Conservation (phyloP, 2,888 invertebrate species). For the Sesia apiformis region DNA sequence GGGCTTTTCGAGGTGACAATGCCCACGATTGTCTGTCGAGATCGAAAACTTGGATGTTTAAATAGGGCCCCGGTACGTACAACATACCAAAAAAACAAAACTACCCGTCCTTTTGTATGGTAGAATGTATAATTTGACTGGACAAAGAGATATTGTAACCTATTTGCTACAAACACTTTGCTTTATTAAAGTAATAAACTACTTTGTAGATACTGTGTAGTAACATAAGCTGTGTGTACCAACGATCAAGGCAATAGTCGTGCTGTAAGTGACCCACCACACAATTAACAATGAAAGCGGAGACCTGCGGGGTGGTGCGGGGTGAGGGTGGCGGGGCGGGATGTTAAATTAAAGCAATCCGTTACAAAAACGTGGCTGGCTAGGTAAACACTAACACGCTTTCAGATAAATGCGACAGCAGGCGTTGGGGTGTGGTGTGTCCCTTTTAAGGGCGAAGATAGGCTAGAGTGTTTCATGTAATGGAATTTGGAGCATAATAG, state of each 20-base stretch:
- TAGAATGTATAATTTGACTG: too few species aligned
- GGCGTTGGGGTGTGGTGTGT: background rate
- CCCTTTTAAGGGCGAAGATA: background rate
- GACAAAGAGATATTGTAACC: too few species aligned
- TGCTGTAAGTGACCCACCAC: slow-evolving; percentile 25
- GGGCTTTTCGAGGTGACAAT: too few species aligned
- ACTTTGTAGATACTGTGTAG: background rate
- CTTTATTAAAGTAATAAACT: background rate
- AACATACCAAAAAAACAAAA: too few species aligned
- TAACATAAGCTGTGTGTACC: background rate
- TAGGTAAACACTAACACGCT: slow-evolving; percentile 20
- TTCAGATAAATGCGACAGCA: slow-evolving; percentile 17
- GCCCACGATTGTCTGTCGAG: too few species aligned
- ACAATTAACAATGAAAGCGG: slow-evolving; percentile 22
- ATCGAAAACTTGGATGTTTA: too few species aligned
- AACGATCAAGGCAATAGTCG: slow-evolving; percentile 30
- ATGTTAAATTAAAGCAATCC: slow-evolving; percentile 35
- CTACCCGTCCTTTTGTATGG: too few species aligned
- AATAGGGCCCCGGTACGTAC: too few species aligned
- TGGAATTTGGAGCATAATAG: too few species aligned
- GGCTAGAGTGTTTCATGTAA: too few species aligned
- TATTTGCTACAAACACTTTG: too few species aligned
- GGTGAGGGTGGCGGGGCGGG: slow-evolving; percentile 12
- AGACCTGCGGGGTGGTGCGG: slow-evolving; percentile 8
- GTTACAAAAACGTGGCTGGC: slow-evolving; percentile 31